phyloP scores from a whole-genome alignment of 2,113 vertebrate species.

The Vulpes ferrilata region DNA sequence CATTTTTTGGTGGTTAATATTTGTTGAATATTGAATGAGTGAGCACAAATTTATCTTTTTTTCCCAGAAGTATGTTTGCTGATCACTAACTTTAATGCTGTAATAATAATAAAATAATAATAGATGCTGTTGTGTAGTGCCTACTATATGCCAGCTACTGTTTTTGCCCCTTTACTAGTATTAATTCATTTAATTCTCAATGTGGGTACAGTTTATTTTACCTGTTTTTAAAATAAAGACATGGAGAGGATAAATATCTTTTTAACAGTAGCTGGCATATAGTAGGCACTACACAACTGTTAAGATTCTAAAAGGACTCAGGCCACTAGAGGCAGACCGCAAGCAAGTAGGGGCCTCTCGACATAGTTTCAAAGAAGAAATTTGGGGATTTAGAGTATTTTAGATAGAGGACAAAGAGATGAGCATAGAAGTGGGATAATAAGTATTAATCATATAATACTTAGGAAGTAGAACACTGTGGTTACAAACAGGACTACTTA shows the following conservation, averaged over 20 bases:
- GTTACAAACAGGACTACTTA: not conserved
- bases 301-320: not conserved
- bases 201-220: not conserved
- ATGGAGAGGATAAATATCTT: not conserved
- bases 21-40: slow-evolving; percentile 33
- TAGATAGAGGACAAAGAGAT: not conserved
- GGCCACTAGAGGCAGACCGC: no score
- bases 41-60: not conserved
- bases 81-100: not conserved
- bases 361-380: not conserved
- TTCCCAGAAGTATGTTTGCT: not conserved
- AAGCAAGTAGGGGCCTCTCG: not conserved
- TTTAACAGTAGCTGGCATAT: no score
- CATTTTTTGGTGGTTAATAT: not conserved
- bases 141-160: not conserved
- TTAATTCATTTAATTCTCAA: not conserved
- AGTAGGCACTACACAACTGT: not conserved
- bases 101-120: not conserved
- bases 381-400: not conserved
- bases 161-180: not conserved
- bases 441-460: not conserved
- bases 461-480: not conserved
- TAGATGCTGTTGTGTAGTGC: not conserved
- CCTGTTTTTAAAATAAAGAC: slow-evolving; percentile 17
- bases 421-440: not conserved